phyloP scores from a whole-genome alignment of 2,113 vertebrate species.

The Percina caprodes region DNA sequence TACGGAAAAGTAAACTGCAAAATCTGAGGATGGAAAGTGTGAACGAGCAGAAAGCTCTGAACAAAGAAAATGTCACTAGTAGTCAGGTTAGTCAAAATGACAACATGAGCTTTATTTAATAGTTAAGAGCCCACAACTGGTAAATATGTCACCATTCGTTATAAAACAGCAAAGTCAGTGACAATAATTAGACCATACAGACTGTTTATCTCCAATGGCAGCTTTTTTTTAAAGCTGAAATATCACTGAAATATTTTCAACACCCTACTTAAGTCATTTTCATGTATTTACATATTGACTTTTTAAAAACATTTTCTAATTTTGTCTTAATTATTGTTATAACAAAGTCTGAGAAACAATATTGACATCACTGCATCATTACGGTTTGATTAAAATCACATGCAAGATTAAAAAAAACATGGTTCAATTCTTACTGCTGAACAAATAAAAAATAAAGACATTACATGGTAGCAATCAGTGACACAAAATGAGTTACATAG shows the following conservation, averaged over 20 bases:
- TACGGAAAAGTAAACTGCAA: neutral
- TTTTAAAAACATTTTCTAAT: constrained; percentile 16
- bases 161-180: neutral
- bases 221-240: neutral
- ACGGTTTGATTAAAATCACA: constrained; percentile 21
- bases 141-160: neutral
- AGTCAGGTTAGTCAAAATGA: neutral
- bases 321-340: constrained; percentile 38
- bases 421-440: neutral
- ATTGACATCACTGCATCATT: neutral
- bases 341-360: constrained; percentile 43
- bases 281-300: constrained; percentile 13
- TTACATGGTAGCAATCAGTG: neutral
- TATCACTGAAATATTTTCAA: constrained; percentile 5
- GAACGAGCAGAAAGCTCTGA: neutral
- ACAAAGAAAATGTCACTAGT: neutral
- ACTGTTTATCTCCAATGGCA: neutral
- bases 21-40: neutral
- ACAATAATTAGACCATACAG: neutral
- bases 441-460: neutral
- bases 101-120: neutral
- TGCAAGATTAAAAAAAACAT: neutral
- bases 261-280: constrained; percentile 54
- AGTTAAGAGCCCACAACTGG: neutral
- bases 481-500: neutral